These are phyloP conservation scores for Saguinus imperator DNA, from an alignment of 2,113 vertebrate genomes.

Conservation along the genomic window DNA sequence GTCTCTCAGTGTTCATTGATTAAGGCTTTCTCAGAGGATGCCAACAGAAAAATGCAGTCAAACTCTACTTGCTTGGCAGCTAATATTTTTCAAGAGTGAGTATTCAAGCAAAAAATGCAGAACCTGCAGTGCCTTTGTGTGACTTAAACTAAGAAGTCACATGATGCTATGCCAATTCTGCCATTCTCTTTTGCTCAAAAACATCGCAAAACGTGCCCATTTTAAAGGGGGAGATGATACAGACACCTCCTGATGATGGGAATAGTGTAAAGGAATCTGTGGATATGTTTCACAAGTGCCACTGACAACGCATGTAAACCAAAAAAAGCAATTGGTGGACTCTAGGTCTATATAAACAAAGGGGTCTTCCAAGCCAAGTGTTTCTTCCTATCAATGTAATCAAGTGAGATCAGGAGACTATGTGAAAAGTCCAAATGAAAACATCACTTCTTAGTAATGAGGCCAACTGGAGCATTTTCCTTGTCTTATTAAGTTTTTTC, in stretches of 20 bases:
- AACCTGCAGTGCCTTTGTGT: background rate
- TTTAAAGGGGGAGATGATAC: background rate
- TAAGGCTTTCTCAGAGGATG: background rate
- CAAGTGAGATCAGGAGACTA: background rate
- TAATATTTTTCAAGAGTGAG: background rate
- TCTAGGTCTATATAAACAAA: background rate
- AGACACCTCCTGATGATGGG: background rate
- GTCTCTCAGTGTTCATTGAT: background rate
- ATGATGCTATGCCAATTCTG: background rate
- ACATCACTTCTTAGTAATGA: background rate
- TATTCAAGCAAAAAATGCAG: background rate
- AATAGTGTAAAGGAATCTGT: background rate
- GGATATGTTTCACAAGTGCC: background rate
- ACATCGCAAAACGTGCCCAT: background rate
- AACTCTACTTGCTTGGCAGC: background rate
- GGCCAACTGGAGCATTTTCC: background rate
- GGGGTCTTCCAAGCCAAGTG: background rate
- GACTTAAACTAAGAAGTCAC: background rate
- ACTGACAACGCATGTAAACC: background rate
- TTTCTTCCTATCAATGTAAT: background rate
- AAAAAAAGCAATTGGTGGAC: background rate
- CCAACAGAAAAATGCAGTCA: too few relatives aligned
- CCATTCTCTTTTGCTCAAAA: background rate
- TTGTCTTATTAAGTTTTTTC: background rate
- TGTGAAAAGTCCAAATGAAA: background rate